These are phyloP conservation scores for Onychorhynchus coronatus DNA, from an alignment of 2,113 vertebrate species.

Conservation along the genomic window DNA sequence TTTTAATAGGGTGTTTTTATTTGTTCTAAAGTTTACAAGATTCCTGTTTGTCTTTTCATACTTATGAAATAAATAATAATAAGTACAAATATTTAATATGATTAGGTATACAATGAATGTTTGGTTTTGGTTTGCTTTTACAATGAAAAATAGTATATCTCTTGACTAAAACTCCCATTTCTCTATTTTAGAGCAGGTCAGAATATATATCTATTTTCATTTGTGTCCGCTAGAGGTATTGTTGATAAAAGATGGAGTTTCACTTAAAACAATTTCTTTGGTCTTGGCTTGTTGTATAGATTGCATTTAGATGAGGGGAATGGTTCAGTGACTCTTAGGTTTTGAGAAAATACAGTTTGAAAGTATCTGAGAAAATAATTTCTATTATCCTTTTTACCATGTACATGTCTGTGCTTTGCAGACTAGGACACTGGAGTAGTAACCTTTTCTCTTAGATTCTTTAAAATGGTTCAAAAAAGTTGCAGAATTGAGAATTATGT, in stretches of 20 bases:
- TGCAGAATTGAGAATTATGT: not conserved
- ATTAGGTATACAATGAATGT: not conserved
- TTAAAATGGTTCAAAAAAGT: not conserved
- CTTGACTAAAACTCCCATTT: not conserved
- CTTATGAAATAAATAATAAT: not conserved
- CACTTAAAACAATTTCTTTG: not conserved
- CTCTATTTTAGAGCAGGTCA: not conserved
- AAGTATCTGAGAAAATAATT: not conserved
- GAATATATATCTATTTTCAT: not conserved
- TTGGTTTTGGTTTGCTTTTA: not conserved
- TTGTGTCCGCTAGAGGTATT: not conserved
- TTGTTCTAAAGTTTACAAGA: not conserved
- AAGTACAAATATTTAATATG: not conserved
- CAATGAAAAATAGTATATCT: not conserved
- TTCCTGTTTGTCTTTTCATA: not conserved
- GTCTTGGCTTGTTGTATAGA: not conserved
- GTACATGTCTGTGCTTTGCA: not conserved
- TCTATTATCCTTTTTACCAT: not conserved
- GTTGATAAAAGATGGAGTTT: not conserved
- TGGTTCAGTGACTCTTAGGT: not conserved
- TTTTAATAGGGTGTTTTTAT: not conserved
- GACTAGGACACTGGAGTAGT: not conserved
- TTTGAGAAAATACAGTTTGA: not conserved
- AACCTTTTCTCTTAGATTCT: not conserved
- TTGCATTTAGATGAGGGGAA: not conserved